Conservation (phyloP, 2,113 vertebrate genomes). For the Chamaea fasciata region DNA sequence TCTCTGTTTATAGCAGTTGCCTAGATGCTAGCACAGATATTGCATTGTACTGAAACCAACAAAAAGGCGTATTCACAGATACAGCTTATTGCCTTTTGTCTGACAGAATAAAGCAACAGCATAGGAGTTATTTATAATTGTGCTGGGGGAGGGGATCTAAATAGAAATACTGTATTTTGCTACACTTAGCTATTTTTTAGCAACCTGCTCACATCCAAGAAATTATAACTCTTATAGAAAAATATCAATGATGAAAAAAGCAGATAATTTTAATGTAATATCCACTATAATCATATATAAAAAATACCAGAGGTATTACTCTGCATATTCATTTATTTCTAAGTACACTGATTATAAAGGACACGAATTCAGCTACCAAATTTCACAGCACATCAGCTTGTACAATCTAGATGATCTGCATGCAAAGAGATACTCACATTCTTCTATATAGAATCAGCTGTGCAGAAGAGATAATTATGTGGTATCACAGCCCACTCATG, state of each 20-base stretch:
- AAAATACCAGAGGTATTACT: slow-evolving; percentile 4
- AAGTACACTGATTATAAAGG: slow-evolving; percentile 4
- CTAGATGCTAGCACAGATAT: slow-evolving; percentile 32
- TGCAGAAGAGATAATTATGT: background rate
- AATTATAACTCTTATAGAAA: slow-evolving; percentile 1
- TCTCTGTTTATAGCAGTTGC: slow-evolving; percentile 7
- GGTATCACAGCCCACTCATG: background rate
- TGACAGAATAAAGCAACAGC: background rate
- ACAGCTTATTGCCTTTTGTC: slow-evolving; percentile 41
- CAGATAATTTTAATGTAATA: slow-evolving; percentile 7
- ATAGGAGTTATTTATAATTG: slow-evolving; percentile 28
- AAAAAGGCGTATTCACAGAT: slow-evolving; percentile 35
- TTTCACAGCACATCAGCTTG: background rate
- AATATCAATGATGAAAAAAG: background rate
- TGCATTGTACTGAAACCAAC: slow-evolving; percentile 36
- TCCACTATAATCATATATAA: background rate
- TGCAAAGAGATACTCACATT: background rate
- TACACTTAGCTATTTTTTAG: slow-evolving; percentile 18
- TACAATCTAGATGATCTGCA: background rate
- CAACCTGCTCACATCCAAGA: slow-evolving; percentile 20
- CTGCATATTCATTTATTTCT: background rate
- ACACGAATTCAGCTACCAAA: background rate
- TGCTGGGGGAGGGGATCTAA: background rate
- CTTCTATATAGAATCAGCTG: background rate
- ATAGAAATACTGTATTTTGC: slow-evolving; percentile 41